A percentile compares a stretch with the other conserved stretches of the same genome.
These are phyloP conservation scores for Meganola albula DNA, from an alignment of 2,888 invertebrate species.

Conservation along the genomic window DNA sequence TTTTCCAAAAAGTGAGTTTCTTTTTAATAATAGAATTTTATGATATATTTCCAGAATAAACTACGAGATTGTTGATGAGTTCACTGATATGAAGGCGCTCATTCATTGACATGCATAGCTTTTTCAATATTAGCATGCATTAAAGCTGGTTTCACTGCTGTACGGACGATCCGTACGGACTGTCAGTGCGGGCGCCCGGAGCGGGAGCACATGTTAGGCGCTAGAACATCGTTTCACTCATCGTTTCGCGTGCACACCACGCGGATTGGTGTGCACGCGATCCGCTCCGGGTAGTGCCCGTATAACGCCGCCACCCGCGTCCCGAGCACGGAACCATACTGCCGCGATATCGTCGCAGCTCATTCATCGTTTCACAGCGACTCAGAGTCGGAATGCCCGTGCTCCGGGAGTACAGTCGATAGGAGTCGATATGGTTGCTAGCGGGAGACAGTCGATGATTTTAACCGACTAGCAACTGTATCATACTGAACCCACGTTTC, in stretches of 20 bases:
- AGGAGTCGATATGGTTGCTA: neutral
- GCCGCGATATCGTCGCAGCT: neutral
- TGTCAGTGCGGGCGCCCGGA: conserved; percentile 1
- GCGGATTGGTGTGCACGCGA: conserved; percentile 1
- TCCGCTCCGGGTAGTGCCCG: conserved; percentile 1
- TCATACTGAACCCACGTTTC: too few relatives aligned
- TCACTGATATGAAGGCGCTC: too few relatives aligned
- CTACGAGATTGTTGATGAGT: too few relatives aligned
- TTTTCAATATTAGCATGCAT: too few relatives aligned
- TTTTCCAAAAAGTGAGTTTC: too few relatives aligned
- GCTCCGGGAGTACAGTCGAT: neutral
- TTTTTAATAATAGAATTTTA: too few relatives aligned
- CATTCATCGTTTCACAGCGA: neutral
- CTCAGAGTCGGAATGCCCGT: neutral
- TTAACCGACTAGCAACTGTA: too few relatives aligned
- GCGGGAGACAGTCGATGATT: too few relatives aligned
- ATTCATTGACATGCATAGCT: too few relatives aligned
- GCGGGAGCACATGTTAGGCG: conserved; percentile 1
- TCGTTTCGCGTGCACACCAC: too few relatives aligned
- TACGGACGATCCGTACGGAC: conserved; percentile 1
- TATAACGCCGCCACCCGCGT: conserved; percentile 1
- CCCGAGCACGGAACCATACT: conserved; percentile 1
- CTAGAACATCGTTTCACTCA: conserved; percentile 3
- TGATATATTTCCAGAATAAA: too few relatives aligned
- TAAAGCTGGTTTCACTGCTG: conserved; percentile 2